Evolutionary conservation across 2,113 vertebrate species (phyloP).

Genomic region (Malaclemys terrapin): DNA sequence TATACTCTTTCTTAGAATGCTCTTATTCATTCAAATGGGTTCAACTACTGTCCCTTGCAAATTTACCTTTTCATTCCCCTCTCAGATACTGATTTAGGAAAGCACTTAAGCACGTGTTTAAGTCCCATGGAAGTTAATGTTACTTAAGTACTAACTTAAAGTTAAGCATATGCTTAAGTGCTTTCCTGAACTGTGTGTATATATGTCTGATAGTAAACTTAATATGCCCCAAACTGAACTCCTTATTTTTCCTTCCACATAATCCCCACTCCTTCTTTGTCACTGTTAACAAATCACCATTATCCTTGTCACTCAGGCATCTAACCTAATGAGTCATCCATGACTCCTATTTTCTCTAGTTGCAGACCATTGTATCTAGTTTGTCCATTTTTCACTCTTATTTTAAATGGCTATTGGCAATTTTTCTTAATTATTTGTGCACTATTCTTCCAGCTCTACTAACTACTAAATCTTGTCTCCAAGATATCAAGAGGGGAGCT

Average conservation of each 20-base stretch:
- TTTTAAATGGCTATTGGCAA: background rate
- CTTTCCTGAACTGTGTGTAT: background rate
- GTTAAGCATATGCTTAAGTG: background rate
- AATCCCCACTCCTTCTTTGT: background rate
- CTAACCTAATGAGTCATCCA: background rate
- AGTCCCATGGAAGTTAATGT: background rate
- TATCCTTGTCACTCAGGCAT: background rate
- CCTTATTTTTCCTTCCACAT: background rate
- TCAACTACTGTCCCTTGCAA: slow-evolving; percentile 2
- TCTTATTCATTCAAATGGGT: background rate
- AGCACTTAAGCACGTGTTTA: slow-evolving; percentile 16
- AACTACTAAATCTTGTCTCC: background rate
- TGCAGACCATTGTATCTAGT: background rate
- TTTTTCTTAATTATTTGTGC: background rate
- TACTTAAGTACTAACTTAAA: background rate
- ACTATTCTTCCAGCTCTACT: background rate
- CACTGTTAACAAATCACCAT: background rate
- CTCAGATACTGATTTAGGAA: background rate
- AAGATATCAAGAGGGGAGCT: background rate
- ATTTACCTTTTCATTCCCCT: background rate
- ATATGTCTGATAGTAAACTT: background rate
- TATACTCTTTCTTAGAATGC: background rate
- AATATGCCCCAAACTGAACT: background rate
- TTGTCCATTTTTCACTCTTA: background rate
- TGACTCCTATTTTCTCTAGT: rapidly evolving